These are phyloP conservation scores for Drosophila acutilabella DNA, from an alignment of 2,888 invertebrate genomes.

Conservation along the genomic window DNA sequence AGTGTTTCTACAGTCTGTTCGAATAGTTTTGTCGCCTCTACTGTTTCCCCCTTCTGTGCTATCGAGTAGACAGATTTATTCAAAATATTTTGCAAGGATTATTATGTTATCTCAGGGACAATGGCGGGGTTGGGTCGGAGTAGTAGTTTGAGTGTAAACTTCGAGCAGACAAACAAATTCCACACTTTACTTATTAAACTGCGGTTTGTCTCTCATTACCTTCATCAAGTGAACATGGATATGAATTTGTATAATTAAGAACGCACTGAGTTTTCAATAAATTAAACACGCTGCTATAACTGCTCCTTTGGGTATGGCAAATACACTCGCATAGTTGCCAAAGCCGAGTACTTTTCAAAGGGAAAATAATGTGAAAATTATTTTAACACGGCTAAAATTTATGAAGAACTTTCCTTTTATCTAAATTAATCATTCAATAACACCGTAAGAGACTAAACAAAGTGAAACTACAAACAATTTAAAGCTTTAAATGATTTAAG, in stretches of 20 bases:
- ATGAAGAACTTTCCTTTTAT: not conserved
- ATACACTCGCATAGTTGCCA: too few species aligned
- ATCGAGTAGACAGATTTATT: constrained; percentile 8
- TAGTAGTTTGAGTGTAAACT: constrained; percentile 8
- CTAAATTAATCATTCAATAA: too few species aligned
- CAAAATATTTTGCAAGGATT: constrained; percentile 31
- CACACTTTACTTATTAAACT: constrained; percentile 19
- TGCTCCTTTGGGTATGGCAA: too few species aligned
- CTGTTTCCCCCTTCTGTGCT: not conserved
- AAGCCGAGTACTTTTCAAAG: too few species aligned
- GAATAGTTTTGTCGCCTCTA: constrained; percentile 35
- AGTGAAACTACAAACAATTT: too few species aligned
- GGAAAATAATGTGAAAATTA: too few species aligned
- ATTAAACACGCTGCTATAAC: not conserved
- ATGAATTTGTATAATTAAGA: not conserved
- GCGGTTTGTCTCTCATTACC: constrained; percentile 4
- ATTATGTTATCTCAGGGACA: constrained; percentile 18
- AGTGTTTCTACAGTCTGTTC: constrained; percentile 25
- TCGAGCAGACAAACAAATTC: constrained; percentile 30
- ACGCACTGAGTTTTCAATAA: constrained; percentile 2
- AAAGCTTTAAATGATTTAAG: too few species aligned
- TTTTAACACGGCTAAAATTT: too few species aligned
- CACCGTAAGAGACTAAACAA: too few species aligned
- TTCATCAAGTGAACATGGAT: not conserved
- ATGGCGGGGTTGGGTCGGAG: constrained; percentile 34